These are phyloP conservation scores for Drosophila parvula DNA, from an alignment of 1,140 invertebrate genomes.

Conservation along the genomic window DNA sequence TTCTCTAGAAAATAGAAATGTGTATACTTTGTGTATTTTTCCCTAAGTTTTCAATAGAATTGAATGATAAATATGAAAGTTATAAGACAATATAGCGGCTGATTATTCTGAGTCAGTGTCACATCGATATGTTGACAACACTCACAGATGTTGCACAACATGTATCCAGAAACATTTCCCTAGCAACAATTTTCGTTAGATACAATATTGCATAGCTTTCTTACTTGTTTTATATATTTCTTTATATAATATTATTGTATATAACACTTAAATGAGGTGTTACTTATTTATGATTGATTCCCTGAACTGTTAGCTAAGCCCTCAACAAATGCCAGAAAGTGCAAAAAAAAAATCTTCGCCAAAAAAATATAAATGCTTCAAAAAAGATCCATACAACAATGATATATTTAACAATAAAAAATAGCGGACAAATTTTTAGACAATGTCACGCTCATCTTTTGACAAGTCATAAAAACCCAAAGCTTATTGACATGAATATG, in stretches of 20 bases:
- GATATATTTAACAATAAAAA: constrained; percentile 10
- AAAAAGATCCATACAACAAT: constrained; percentile 3
- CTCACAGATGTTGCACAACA: not conserved
- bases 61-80: not conserved
- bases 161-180: not conserved
- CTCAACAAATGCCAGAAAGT: not conserved
- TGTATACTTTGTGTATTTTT: not conserved
- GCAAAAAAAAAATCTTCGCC: not conserved
- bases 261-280: not conserved
- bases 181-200: not conserved
- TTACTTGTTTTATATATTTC: not conserved
- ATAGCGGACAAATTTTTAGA: constrained; percentile 24
- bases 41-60: too few species aligned
- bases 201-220: not conserved
- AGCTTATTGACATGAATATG: not conserved
- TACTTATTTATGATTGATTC: constrained; percentile 13
- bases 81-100: not conserved
- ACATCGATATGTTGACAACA: not conserved
- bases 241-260: not conserved
- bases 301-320: not conserved
- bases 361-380: not conserved
- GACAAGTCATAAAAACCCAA: constrained; percentile 5
- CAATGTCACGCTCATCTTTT: constrained; percentile 13
- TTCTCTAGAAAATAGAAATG: not conserved
- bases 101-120: too few species aligned